phyloP scores from a whole-genome alignment of 2,797 vertebrate species.

The Poeciliopsis infans region DNA sequence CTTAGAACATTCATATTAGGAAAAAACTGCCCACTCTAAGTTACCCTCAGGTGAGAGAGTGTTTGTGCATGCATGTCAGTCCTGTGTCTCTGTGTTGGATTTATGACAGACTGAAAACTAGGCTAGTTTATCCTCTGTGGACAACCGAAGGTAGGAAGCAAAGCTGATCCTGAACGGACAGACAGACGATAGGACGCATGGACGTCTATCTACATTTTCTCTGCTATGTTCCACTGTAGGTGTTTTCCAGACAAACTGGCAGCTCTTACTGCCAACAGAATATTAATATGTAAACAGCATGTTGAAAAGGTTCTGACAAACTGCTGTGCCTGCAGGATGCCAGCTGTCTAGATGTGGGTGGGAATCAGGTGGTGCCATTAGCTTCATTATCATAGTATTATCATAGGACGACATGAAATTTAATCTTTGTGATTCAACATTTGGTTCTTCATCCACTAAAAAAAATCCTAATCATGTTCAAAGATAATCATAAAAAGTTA shows the following conservation, averaged over 20 bases:
- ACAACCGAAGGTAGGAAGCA: neutral
- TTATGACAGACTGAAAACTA: neutral
- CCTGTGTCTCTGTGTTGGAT: neutral
- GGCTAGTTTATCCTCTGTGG: neutral
- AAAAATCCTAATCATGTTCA: neutral
- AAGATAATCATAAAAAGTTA: neutral
- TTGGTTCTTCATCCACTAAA: neutral
- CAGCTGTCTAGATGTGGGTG: conserved; percentile 56
- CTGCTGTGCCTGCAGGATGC: conserved; percentile 48
- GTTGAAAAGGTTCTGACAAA: conserved; percentile 46
- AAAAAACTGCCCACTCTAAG: conserved; percentile 1
- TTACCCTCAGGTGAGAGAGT: neutral
- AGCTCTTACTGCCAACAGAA: conserved; percentile 22
- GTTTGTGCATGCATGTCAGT: neutral
- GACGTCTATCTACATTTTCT: neutral
- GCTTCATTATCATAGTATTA: conserved; percentile 44
- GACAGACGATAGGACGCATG: neutral
- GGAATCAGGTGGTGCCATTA: conserved; percentile 52
- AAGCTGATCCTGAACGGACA: neutral
- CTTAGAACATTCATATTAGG: neutral
- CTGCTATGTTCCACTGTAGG: neutral
- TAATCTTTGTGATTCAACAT: conserved; percentile 12
- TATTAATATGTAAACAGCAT: conserved; percentile 38
- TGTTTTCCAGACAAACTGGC: conserved; percentile 30
- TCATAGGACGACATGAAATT: conserved; percentile 1